Evolutionary conservation across 2,888 invertebrate species (phyloP), one percentile per base, ranked within the genome.

Genomic region (Lypha dubia): DNA sequence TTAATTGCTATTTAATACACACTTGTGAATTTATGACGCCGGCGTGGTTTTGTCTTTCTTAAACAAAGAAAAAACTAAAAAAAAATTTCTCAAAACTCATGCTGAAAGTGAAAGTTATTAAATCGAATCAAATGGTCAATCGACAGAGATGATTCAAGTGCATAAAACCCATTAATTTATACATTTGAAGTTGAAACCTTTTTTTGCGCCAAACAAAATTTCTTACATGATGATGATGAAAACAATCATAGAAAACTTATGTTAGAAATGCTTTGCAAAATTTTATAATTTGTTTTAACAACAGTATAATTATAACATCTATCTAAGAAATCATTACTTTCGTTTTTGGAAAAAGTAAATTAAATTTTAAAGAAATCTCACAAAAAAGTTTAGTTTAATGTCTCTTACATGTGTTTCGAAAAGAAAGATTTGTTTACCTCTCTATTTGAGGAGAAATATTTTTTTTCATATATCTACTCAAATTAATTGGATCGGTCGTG

Each of bases 51-150:
- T 46, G 5, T 46, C 7, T 51, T 20, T 56, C 41, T 44, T 60
- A 15, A 28, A 28, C 28, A 28, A 35, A 38, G 63, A 63, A 74
- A 32, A 46, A n/a, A n/a, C n/a, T n/a, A n/a, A n/a, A n/a, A n/a
- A n/a, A n/a, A n/a, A n/a, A n/a, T n/a, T 71, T n/a, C 44, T 9
- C 1, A 49, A 63, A 79, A 70, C 44, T 63, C 62, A 70, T 71
- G 63, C 53, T 53, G 53, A 71, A 63, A 79, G 79, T 79, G 79
- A 79, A 79, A 79, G 79, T 56, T 79, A 79, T 63, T 79, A 41
- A 56, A 20, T 53, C 51, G 9, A 68, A 53, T 68, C 51, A 68
- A 73, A 32, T 58, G 2, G 32, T 6, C 44, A n/a, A 41, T 70
- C 51, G 56, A 32, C n/a, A n/a, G n/a, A n/a, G n/a, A 15, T 63